Conservation (phyloP, 2,113 vertebrate species). For the Rana temporaria region DNA sequence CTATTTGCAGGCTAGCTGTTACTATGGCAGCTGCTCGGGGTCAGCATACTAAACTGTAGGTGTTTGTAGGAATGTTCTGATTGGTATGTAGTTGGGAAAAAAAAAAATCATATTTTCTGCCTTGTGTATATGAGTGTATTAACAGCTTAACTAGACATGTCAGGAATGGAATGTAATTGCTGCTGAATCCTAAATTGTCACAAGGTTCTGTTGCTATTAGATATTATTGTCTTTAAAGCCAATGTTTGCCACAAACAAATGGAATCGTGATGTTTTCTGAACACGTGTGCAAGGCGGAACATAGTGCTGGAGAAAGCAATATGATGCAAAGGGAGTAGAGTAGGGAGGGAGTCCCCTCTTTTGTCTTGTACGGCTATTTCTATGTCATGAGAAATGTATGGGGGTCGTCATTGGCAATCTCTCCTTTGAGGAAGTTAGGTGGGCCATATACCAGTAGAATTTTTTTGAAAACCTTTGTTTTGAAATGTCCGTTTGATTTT, state of each 20-base stretch:
- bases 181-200: too few species aligned
- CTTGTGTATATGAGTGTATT: background rate
- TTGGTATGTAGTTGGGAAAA: conserved; percentile 56
- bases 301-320: too few species aligned
- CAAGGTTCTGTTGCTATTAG: background rate
- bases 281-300: too few species aligned
- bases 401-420: too few species aligned
- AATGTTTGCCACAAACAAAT: background rate
- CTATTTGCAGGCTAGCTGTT: conserved; percentile 49
- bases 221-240: background rate
- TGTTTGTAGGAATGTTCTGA: conserved; percentile 58
- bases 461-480: too few species aligned
- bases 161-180: background rate
- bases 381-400: too few species aligned
- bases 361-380: too few species aligned
- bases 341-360: too few species aligned
- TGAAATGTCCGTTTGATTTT: too few species aligned
- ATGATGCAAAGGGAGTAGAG: too few species aligned
- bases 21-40: conserved; percentile 57
- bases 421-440: too few species aligned
- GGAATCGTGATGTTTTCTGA: background rate
- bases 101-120: background rate
- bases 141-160: background rate
- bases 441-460: too few species aligned
- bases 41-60: conserved; percentile 54